A percentile compares a stretch with the other conserved stretches of the same genome.
phyloP scores from a whole-genome alignment of 1,140 invertebrate species.

The Coenobita brevimanus region DNA sequence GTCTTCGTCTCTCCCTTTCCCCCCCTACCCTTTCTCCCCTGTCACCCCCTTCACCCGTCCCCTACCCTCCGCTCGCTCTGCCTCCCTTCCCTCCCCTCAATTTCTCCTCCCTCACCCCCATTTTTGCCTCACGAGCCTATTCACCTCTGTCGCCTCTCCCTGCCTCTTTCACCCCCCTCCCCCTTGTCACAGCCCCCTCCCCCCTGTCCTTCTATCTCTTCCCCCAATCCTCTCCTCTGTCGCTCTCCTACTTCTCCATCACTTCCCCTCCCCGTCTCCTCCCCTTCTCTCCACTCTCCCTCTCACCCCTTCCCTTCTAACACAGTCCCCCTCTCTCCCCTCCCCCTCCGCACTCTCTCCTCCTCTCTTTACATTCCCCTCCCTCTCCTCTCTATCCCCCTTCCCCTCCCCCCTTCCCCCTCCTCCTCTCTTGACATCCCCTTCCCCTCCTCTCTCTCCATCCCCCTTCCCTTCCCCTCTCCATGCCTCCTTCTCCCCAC shows the following conservation, averaged over 20 bases:
- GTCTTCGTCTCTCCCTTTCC: not conserved
- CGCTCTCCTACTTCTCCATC: not conserved
- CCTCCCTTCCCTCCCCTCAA: not conserved
- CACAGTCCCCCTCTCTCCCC: slow-evolving; percentile 21
- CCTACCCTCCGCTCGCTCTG: too few relatives aligned
- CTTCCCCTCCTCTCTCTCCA: too few relatives aligned
- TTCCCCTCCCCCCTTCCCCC: not conserved
- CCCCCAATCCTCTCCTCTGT: too few relatives aligned
- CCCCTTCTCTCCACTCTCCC: not conserved
- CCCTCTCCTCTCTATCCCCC: not conserved
- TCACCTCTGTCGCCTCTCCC: slow-evolving; percentile 40
- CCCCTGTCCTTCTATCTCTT: too few relatives aligned
- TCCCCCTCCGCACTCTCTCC: slow-evolving; percentile 12
- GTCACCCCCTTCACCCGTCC: too few relatives aligned
- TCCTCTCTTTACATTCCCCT: not conserved
- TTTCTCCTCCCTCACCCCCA: not conserved
- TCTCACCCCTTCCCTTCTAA: too few relatives aligned
- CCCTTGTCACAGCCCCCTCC: too few relatives aligned
- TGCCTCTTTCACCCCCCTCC: not conserved
- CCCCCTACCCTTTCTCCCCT: too few relatives aligned
- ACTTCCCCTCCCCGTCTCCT: not conserved
- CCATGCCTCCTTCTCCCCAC: not conserved
- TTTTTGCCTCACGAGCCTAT: not conserved
- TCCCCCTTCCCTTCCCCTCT: not conserved
- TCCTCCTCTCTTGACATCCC: too few relatives aligned